Conservation (phyloP, 1,140 invertebrate genomes). For the Ips typographus region DNA sequence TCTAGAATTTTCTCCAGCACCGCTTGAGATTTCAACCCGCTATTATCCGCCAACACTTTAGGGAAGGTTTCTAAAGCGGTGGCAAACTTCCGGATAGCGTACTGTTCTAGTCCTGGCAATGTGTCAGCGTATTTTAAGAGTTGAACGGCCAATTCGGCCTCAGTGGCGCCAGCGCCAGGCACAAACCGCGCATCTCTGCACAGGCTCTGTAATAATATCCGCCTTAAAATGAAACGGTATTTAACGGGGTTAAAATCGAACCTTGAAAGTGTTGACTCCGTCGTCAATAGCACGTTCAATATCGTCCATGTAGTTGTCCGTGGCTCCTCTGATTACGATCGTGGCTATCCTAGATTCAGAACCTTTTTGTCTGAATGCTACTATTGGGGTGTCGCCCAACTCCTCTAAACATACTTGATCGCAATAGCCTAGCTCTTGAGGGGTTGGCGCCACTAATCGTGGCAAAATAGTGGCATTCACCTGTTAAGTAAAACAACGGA, state of each 20-base stretch:
- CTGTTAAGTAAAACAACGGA: conserved; percentile 41
- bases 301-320: conserved; percentile 99
- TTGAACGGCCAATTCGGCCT: conserved; percentile 90
- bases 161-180: conserved; percentile 91
- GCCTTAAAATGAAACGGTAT: not conserved
- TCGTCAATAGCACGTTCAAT: conserved; percentile 98
- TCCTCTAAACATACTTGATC: conserved; percentile 93
- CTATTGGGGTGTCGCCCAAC: conserved; percentile 91
- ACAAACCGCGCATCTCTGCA: conserved; percentile 74
- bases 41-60: conserved; percentile 92
- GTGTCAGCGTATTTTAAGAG: conserved; percentile 87
- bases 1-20: conserved; percentile 90
- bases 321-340: conserved; percentile 92
- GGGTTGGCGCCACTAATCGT: conserved; percentile 72
- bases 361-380: conserved; percentile 84
- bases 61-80: conserved; percentile 88
- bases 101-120: conserved; percentile 93
- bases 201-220: conserved; percentile 45
- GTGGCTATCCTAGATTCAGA: conserved; percentile 87
- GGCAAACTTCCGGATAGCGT: conserved; percentile 94
- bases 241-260: conserved; percentile 14
- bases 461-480: conserved; percentile 57
- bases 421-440: conserved; percentile 91
- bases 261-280: conserved; percentile 98
- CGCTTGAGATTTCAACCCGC: conserved; percentile 85